Evolutionary conservation across 2,888 invertebrate genomes (phyloP).

Genomic region (Brenthis daphne): DNA sequence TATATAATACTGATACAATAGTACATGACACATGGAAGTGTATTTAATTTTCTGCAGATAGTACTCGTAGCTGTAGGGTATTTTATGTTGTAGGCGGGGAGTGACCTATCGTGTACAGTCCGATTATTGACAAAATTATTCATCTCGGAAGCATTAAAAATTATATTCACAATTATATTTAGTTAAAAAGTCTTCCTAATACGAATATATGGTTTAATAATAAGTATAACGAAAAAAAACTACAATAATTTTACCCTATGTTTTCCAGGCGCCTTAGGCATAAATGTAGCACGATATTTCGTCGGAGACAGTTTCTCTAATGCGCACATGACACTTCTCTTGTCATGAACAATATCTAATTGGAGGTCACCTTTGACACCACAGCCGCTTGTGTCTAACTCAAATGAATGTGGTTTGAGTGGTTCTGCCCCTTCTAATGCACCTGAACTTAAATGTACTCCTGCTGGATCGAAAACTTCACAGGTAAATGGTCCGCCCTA

Average conservation of each 20-base stretch:
- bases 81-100: no score
- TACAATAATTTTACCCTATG: conserved; percentile 80
- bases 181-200: no score
- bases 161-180: no score
- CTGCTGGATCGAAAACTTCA: conserved; percentile 96
- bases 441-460: conserved; percentile 87
- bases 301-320: conserved; percentile 89
- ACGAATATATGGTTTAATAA: no score
- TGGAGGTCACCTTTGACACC: conserved; percentile 92
- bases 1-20: neutral
- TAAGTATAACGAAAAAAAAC: neutral
- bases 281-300: conserved; percentile 90
- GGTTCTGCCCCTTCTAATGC: conserved; percentile 92
- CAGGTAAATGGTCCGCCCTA: conserved; percentile 98
- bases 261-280: conserved; percentile 90
- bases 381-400: conserved; percentile 82
- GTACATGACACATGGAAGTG: no score
- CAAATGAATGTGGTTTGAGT: conserved; percentile 93
- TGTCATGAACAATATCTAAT: conserved; percentile 95
- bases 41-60: no score
- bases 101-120: no score
- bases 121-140: no score
- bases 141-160: no score
- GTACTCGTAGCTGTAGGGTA: no score
- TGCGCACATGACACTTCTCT: conserved; percentile 91